These are phyloP conservation scores for Camelus bactrianus DNA, from an alignment of 2,113 vertebrate species.

Conservation along the genomic window DNA sequence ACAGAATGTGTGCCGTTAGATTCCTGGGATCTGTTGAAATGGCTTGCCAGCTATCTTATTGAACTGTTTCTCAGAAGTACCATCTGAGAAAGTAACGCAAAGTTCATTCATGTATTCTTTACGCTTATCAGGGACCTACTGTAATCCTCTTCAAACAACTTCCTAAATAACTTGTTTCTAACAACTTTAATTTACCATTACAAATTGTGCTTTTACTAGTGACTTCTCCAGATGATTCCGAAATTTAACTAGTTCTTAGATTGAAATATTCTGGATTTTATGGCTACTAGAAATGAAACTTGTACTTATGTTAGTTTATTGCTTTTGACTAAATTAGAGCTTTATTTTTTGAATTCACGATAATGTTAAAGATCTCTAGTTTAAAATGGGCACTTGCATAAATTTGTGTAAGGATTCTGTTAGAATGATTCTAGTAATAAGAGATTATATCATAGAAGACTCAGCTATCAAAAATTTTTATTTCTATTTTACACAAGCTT, in stretches of 20 bases:
- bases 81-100: neutral
- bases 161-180: conserved; percentile 32
- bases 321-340: conserved; percentile 40
- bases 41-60: neutral
- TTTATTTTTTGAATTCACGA: conserved; percentile 51
- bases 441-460: conserved; percentile 11
- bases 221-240: neutral
- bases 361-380: conserved; percentile 32
- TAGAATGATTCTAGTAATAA: conserved; percentile 14
- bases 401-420: conserved; percentile 51
- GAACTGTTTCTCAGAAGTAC: neutral
- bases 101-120: neutral
- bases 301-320: conserved; percentile 40
- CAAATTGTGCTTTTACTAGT: neutral
- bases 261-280: conserved; percentile 54
- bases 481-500: conserved; percentile 42
- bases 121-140: neutral
- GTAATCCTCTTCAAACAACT: neutral
- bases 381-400: conserved; percentile 37
- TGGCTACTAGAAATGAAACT: conserved; percentile 3
- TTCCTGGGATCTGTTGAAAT: neutral
- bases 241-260: neutral
- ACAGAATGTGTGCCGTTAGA: neutral
- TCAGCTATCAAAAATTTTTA: conserved; percentile 54
- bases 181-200: neutral